phyloP scores from a whole-genome alignment of 2,888 invertebrate species.

The Thymelicus acteon region DNA sequence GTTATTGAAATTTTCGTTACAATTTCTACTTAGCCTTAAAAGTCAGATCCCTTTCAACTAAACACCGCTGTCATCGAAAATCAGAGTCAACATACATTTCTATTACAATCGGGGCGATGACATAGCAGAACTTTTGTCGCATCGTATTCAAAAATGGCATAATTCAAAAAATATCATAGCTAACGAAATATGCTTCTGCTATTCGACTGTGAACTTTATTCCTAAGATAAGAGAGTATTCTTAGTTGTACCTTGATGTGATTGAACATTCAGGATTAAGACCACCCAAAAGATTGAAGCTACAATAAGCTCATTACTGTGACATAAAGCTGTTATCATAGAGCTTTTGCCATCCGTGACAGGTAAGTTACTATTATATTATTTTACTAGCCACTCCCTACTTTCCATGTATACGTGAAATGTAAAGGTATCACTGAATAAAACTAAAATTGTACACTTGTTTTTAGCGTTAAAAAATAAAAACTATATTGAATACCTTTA shows the following conservation, averaged over 20 bases:
- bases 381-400: too few species aligned
- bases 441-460: too few species aligned
- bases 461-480: too few species aligned
- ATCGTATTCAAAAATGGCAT: slow-evolving; percentile 24
- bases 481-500: too few species aligned
- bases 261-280: slow-evolving; percentile 52
- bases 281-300: slow-evolving; percentile 53
- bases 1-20: background rate
- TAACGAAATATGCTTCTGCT: background rate
- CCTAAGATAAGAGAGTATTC: background rate
- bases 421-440: too few species aligned
- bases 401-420: too few species aligned
- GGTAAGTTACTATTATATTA: too few species aligned
- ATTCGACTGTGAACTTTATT: slow-evolving; percentile 10
- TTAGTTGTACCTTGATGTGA: slow-evolving; percentile 42
- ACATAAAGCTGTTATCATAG: slow-evolving; percentile 56
- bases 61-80: slow-evolving; percentile 18
- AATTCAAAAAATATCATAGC: slow-evolving; percentile 17
- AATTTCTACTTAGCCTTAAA: background rate
- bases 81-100: slow-evolving; percentile 10
- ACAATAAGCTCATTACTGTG: slow-evolving; percentile 59
- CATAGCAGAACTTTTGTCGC: slow-evolving; percentile 26
- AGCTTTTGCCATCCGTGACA: slow-evolving; percentile 49
- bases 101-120: slow-evolving; percentile 27
- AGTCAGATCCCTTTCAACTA: background rate